Conservation (phyloP, 2,888 invertebrate genomes). For the Vesta saturnalis region DNA sequence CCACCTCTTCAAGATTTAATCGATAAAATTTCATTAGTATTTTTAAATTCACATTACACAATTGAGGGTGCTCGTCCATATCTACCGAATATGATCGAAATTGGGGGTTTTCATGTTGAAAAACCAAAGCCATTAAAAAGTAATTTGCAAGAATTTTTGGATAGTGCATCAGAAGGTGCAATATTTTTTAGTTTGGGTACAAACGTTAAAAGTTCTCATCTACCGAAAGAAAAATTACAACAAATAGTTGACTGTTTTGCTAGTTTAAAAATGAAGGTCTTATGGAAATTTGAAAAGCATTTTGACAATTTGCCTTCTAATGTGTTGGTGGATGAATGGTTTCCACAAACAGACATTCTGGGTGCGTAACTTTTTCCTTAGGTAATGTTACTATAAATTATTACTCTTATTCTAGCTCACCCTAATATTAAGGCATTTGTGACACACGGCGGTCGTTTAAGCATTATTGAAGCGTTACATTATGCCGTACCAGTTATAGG, state of each 20-base stretch:
- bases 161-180: slow-evolving; percentile 46
- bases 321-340: slow-evolving; percentile 69
- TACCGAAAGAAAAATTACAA: slow-evolving; percentile 41
- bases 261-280: slow-evolving; percentile 67
- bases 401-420: neutral
- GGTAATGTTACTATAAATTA: neutral
- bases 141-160: slow-evolving; percentile 45
- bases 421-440: slow-evolving; percentile 16
- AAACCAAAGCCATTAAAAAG: slow-evolving; percentile 34
- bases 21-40: slow-evolving; percentile 48
- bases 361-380: slow-evolving; percentile 38
- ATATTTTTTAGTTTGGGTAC: slow-evolving; percentile 51
- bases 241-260: slow-evolving; percentile 67
- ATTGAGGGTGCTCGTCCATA: slow-evolving; percentile 51
- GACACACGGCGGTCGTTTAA: slow-evolving; percentile 18
- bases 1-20: slow-evolving; percentile 46
- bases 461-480: slow-evolving; percentile 14
- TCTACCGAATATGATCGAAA: slow-evolving; percentile 52
- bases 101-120: slow-evolving; percentile 52
- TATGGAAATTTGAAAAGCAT: slow-evolving; percentile 74
- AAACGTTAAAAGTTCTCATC: slow-evolving; percentile 43
- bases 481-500: slow-evolving; percentile 14
- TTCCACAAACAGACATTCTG: slow-evolving; percentile 66
- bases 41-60: slow-evolving; percentile 51
- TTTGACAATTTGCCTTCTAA: slow-evolving; percentile 66